Conservation (phyloP, 2,888 invertebrate species). For the Ethmia dodecea region DNA sequence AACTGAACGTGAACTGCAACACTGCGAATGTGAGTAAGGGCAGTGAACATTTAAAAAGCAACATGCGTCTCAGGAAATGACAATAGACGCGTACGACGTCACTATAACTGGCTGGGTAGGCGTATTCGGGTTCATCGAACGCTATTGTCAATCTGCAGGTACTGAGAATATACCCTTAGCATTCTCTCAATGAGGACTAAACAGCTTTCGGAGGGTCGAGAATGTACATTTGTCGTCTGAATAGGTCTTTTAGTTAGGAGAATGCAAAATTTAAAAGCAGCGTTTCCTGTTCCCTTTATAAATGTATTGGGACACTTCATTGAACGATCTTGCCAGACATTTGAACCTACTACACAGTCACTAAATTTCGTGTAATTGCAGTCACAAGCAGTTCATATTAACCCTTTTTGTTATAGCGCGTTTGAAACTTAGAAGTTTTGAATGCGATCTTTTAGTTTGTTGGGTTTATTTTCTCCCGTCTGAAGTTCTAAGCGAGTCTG, state of each 20-base stretch:
- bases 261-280: conserved; percentile 41
- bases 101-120: conserved; percentile 63
- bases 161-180: conserved; percentile 40
- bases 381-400: too few relatives aligned
- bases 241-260: conserved; percentile 35
- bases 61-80: conserved; percentile 44
- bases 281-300: conserved; percentile 34
- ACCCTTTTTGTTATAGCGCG: too few relatives aligned
- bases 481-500: not conserved
- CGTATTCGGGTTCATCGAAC: conserved; percentile 65
- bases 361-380: too few relatives aligned
- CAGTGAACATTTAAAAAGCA: conserved; percentile 16
- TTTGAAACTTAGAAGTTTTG: too few relatives aligned
- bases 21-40: too few relatives aligned
- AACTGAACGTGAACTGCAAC: too few relatives aligned
- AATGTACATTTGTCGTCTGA: conserved; percentile 42
- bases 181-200: conserved; percentile 32
- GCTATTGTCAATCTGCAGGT: conserved; percentile 63
- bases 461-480: too few relatives aligned
- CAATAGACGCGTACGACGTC: conserved; percentile 52
- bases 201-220: conserved; percentile 30
- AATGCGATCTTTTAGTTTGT: too few relatives aligned
- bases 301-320: conserved; percentile 32
- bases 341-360: too few relatives aligned
- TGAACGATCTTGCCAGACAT: too few relatives aligned